Percentiles rank a stretch among this genome's conserved stretches.
These are phyloP conservation scores for Archips xylosteana DNA, from an alignment of 2,888 invertebrate genomes.

Conservation along the genomic window DNA sequence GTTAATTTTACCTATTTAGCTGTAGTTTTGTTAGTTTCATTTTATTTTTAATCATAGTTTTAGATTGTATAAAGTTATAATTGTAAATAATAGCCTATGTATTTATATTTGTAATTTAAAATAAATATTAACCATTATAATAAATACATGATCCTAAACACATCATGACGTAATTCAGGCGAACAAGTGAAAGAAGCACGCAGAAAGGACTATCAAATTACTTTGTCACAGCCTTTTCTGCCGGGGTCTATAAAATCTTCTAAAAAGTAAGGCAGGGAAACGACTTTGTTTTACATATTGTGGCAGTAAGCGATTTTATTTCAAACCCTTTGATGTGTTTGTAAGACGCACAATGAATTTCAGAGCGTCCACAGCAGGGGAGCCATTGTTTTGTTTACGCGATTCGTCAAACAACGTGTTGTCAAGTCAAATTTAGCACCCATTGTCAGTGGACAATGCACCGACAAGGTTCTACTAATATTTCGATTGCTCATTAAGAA, in stretches of 20 bases:
- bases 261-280: background rate
- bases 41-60: too few relatives aligned
- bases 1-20: too few relatives aligned
- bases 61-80: too few relatives aligned
- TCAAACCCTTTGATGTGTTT: background rate
- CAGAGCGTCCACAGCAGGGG: background rate
- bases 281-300: constrained; percentile 6
- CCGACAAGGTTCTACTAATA: background rate
- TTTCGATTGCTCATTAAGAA: background rate
- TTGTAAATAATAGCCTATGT: too few relatives aligned
- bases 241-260: background rate
- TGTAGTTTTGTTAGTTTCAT: too few relatives aligned
- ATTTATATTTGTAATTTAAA: too few relatives aligned
- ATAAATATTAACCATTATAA: too few relatives aligned
- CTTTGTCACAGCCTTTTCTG: background rate
- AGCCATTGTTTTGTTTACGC: constrained; percentile 14
- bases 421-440: background rate
- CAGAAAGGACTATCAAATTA: background rate
- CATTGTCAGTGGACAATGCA: constrained; percentile 2
- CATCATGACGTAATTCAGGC: background rate
- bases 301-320: constrained; percentile 1
- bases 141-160: background rate
- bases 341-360: constrained; percentile 6
- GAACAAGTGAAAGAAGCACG: background rate
- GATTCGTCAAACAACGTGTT: constrained; percentile 1